Conservation (phyloP, 2,888 invertebrate genomes). For the Macrophya alboannulata region DNA sequence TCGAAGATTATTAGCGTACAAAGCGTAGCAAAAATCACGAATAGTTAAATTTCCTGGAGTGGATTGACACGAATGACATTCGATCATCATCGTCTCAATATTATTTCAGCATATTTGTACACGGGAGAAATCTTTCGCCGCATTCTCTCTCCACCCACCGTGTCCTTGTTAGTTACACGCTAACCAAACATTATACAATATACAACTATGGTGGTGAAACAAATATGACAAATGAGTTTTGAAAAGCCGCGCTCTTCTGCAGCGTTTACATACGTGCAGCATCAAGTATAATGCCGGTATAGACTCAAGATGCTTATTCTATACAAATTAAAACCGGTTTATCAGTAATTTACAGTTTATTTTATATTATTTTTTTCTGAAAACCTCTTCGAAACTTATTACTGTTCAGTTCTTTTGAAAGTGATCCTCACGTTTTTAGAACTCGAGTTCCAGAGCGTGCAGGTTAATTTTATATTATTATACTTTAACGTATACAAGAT, state of each 20-base stretch:
- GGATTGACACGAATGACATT: neutral
- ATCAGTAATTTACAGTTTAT: conserved; percentile 2
- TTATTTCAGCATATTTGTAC: neutral
- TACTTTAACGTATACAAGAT: conserved; percentile 23
- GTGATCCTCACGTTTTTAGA: neutral
- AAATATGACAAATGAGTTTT: conserved; percentile 32
- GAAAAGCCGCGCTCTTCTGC: neutral
- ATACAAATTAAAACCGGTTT: conserved; percentile 8
- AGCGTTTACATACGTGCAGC: neutral
- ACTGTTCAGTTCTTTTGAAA: neutral
- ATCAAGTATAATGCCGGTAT: neutral
- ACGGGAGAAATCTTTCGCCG: conserved; percentile 42
- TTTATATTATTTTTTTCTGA: neutral
- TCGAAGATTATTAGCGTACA: neutral
- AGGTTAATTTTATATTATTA: conserved; percentile 21
- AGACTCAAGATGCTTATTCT: neutral
- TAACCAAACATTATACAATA: conserved; percentile 29
- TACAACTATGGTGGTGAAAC: conserved; percentile 5
- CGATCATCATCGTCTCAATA: neutral
- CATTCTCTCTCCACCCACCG: neutral
- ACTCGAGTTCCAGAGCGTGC: neutral
- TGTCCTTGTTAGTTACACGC: conserved; percentile 17
- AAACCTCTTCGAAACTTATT: neutral
- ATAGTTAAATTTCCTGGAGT: neutral
- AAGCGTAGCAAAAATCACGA: neutral